Base-by-base conservation (phyloP, 1,140 invertebrate genomes). In the Aphis craccivora region DNA sequence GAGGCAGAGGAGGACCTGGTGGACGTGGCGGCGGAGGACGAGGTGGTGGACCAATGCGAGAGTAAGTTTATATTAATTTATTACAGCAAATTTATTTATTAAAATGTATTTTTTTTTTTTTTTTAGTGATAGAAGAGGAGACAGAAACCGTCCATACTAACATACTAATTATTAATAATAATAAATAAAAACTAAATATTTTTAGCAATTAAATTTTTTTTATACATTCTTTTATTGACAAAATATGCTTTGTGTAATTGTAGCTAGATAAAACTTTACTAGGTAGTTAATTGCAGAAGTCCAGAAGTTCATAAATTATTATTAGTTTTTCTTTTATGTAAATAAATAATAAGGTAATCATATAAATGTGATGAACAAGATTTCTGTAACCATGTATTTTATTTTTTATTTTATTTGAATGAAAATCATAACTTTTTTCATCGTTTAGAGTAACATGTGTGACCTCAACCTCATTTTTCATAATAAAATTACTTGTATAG, bases 31-130 rank as follows among this genome's bases (percentile, higher is more conserved):
- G 94, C 1, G 43, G 93, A 4, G 60, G 94, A 37, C 84, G 94
- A 20, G 93, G 94, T 25, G 93, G 94, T 88, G 94, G 94, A 93
- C 93, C 93, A 45, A 94, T 93, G 93, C 40, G 94, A 94, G 94
- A 94, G 83, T 90, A 81, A 94, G 94, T 88, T 25, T 30, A 90
- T 22, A 90, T 55, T 43, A n/a, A 35, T 91, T 91, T 7, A 5
- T 51, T 90, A 20, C 18, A 30, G n/a, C 4, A 76, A n/a, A 76
- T 67, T 40, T 37, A 90, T 37, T 81, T 35, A 91, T 45, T 76
- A 43, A n/a, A 60, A 81, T 81, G 6, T 83, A 30, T 35, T 35
- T 86, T 7, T 53, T 76, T 83, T 83, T 20, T 7, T 43, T 86
- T 86, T 51, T 14, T 84, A 93, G 91, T 93, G 91, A 93, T 51